Evolutionary conservation across 2,113 vertebrate genomes (phyloP), one percentile per base, ranked within the genome.

Genomic region (Chascanopsetta lugubris): DNA sequence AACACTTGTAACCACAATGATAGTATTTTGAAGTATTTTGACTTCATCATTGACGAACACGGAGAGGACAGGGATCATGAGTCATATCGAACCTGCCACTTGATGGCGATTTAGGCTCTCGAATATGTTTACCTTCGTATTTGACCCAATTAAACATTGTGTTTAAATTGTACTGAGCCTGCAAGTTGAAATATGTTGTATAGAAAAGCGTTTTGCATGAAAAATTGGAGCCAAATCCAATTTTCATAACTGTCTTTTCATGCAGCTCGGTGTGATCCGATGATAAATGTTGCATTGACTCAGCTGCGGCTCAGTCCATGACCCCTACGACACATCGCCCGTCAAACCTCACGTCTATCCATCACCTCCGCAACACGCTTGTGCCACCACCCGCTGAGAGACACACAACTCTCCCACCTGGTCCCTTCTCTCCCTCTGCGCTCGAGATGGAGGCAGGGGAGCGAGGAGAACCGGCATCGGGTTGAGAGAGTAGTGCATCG

Each of bases 401-500:
- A 58, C 26, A 29, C 40, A 47, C 32, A 22, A 54, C 55, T 46
- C 36, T 46, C 21, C 57, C 68, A 63, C 56, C 59, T 61, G 48
- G 51, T 63, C 65, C 56, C n/a, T n/a, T 32, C 8, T 43, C 32
- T 42, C 36, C 43, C 51, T 45, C 11, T 42, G 15, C 27, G 26
- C n/a, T n/a, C 53, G 27, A 48, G 43, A 57, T 36, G 48, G 42
- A 47, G 53, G 58, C 20, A 36, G 32, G 25, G 61, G 30, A 36
- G 46, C 20, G 8, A 54, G 55, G 55, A 17, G n/a, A 63, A 36
- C 42, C 8, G 8, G 65, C 55, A 79, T 56, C 47, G 59, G 63
- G 56, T 24, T 62, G 59, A 93, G 87, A 93, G 90, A 86, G 91
- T n/a, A 94, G 92, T 92, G 92, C 91, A 91, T 93, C 88, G 90